A percentile compares a stretch with the other conserved stretches of the same genome.
Conservation (phyloP, 1,140 invertebrate genomes). For the Adoxophyes honmai region DNA sequence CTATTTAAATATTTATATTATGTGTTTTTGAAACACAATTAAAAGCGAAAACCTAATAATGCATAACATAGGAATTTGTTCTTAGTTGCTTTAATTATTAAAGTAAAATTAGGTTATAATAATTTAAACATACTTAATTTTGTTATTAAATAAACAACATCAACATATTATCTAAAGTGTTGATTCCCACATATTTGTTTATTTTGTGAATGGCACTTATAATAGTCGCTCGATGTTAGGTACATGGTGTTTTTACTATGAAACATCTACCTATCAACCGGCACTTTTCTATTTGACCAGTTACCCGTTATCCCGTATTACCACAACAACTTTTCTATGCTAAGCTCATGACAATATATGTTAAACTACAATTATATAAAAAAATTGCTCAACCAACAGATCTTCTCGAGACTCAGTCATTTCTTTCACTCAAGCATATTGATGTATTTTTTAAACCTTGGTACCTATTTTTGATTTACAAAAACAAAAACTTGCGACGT, state of each 20-base stretch:
- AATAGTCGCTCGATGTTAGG: background rate
- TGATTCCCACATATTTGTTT: too few species aligned
- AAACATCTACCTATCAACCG: too few species aligned
- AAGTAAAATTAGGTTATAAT: too few species aligned
- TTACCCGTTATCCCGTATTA: conserved; percentile 9
- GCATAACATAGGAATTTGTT: too few species aligned
- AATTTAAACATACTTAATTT: too few species aligned
- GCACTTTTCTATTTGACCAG: conserved; percentile 3
- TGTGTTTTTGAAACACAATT: too few species aligned
- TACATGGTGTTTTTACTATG: background rate
- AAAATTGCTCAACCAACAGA: conserved; percentile 4
- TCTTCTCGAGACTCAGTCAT: background rate
- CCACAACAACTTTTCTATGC: conserved; percentile 4
- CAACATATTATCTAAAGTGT: too few species aligned
- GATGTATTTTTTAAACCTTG: background rate
- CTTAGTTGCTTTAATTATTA: too few species aligned
- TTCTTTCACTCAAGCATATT: conserved; percentile 4
- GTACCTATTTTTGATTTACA: background rate
- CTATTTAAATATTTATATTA: too few species aligned
- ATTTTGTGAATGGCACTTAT: background rate
- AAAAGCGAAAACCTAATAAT: too few species aligned
- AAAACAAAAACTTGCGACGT: too few species aligned
- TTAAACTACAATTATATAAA: conserved; percentile 7
- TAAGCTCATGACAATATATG: conserved; percentile 11
- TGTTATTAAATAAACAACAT: too few species aligned